Conservation (phyloP, 2,113 vertebrate species). For the Mesocricetus auratus region DNA sequence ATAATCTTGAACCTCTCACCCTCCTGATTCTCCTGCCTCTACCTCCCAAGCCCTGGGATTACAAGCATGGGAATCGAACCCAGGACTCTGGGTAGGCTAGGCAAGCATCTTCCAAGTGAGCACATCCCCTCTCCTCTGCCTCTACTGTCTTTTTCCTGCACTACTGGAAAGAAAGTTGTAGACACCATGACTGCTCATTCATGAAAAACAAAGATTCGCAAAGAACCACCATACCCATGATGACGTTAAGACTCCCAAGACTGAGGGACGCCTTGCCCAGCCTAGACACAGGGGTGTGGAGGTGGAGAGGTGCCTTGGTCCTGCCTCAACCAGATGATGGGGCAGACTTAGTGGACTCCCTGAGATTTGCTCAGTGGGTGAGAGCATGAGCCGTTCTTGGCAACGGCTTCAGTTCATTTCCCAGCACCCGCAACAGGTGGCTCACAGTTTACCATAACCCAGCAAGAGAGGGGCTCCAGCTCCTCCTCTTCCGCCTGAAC, state of each 20-base stretch:
- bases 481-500: background rate
- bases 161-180: background rate
- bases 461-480: background rate
- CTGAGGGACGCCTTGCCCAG: background rate
- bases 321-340: too few species aligned
- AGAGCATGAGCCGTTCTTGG: background rate
- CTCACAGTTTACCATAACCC: background rate
- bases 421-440: background rate
- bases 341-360: too few species aligned
- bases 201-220: background rate
- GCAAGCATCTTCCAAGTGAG: background rate
- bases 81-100: background rate
- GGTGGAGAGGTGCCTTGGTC: too few species aligned
- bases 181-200: background rate
- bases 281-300: too few species aligned
- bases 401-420: background rate
- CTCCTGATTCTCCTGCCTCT: background rate
- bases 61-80: background rate
- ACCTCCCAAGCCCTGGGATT: background rate
- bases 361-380: background rate
- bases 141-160: background rate
- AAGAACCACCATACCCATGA: background rate
- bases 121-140: background rate
- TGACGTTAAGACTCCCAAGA: background rate
- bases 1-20: background rate